Evolutionary conservation across 2,888 invertebrate species (phyloP), one percentile per base, ranked within the genome.

Genomic region (Xestia sexstrigata): DNA sequence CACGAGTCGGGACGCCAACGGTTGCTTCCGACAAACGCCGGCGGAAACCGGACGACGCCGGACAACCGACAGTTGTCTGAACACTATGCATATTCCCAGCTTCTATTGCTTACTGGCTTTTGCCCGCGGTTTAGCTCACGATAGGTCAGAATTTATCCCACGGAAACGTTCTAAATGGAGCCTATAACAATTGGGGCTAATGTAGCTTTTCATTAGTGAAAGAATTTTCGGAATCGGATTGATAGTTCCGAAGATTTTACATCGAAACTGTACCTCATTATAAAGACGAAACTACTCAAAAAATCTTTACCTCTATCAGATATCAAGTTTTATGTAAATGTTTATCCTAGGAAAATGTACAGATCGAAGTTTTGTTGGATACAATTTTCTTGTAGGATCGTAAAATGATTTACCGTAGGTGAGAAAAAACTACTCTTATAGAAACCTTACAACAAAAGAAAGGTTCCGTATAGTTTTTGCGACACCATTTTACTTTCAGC

Each of bases 1-100:
- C 69, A 55, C 20, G 17, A 52, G 55, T 52, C 20, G 66, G 47
- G 49, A 55, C 35, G 67, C n/a, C 70, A 42, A 26, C 55, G 45
- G 62, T 9, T 39, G n/a, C 49, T 81, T 77, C 83, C 73, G 81
- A 78, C 78, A 58, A 20, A 1, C 49, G 15, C 47, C 66, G 67
- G 78, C 70, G 63, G 67, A 67, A 70, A 42, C 82, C 78, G 69
- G n/a, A 65, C 58, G 52, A 23, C 45, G 65, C 26, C 26, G 63
- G 65, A 42, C 69, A 9, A 26, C 52, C 0, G 55, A 45, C 30
- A 45, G 42, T 75, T 45, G 49, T 62, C 13, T n/a, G 42, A 42
- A 73, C 9, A 42, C 71, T 47, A 8, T n/a, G 13, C 9, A 2
- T n/a, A 69, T 39, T 39, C 23, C 11, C 8, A 11, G 26, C 15